Base-by-base conservation (phyloP, 2,888 invertebrate species). In the Anthophora plumipes region DNA sequence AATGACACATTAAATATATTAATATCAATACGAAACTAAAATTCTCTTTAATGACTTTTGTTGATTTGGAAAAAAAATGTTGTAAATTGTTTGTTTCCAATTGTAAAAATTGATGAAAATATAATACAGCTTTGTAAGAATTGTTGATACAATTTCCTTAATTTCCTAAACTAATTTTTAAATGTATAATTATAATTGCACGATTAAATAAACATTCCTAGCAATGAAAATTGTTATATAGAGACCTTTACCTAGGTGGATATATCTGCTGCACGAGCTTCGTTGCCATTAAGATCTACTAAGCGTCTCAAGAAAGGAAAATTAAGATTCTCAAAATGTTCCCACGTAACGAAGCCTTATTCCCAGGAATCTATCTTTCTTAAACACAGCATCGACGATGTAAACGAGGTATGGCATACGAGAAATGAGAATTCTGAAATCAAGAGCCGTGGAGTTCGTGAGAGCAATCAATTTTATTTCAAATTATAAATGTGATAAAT, bases 401-500 rank as follows among this genome's bases (percentile, higher is more conserved):
- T 78, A 81, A 85, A 85, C 73, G 77, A 83, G 83, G 78, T 79
- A 78, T 50, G 71, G 31, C 76, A 66, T 55, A 57, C 76, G 74
- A 83, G 77, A 85, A 83, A 78, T 80, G 82, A 80, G 80, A 83
- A 80, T 77, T 83, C 76, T 82, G 78, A 80, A 85, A 80, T 80
- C 82, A 80, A 83, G 76, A 31, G 46, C 63, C 60, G 67, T 20
- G 48, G 60, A 46, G 71, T 50, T 74, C 80, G 72, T 14, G 76
- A 43, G 71, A 43, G 77, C 66, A 46, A 80, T 85, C 69, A 71
- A 74, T 80, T 83, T 83, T 63, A 73, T 81, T 81, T 69, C 43
- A 22, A 55, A 48, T 57, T 67, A 67, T 71, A 60, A 71, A 48
- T 43, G 61, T 70, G 75, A 76, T 64, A 80, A 71, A 80, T 67